phyloP scores from a whole-genome alignment of 2,888 invertebrate species.

The Patella pellucida region DNA sequence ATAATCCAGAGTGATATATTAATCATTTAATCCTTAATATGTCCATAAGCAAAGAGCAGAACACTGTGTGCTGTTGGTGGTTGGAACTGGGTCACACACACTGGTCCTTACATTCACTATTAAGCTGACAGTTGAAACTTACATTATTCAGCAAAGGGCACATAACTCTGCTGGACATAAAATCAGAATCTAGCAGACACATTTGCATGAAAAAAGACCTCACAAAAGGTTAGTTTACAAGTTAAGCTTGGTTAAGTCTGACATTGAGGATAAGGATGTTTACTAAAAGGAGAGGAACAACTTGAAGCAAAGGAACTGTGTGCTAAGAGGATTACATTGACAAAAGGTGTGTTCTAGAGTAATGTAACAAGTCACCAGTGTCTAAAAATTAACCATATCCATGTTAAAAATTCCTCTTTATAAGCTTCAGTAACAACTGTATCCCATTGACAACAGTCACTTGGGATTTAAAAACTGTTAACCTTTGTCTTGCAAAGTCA shows the following conservation, averaged over 20 bases:
- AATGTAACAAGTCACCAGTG: background rate
- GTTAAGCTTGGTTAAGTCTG: constrained; percentile 1
- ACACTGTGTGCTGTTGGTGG: background rate
- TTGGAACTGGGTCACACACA: constrained; percentile 5
- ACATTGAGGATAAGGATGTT: background rate
- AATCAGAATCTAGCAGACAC: background rate
- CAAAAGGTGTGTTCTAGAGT: background rate
- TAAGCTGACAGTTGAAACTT: no score
- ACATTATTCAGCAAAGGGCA: background rate
- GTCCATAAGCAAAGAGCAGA: background rate
- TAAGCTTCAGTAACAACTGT: no score
- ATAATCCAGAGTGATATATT: background rate
- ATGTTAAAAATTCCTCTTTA: no score
- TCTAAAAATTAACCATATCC: no score
- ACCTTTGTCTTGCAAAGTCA: no score
- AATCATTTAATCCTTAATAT: constrained; percentile 5
- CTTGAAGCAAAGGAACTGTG: no score
- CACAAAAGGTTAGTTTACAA: constrained; percentile 9
- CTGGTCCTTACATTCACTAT: background rate
- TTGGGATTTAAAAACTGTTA: no score
- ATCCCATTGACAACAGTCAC: no score
- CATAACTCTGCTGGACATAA: background rate
- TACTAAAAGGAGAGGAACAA: background rate
- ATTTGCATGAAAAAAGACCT: constrained; percentile 8
- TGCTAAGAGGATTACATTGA: background rate